Evolutionary conservation across 2,888 invertebrate species (phyloP), one percentile per base, ranked within the genome.

Genomic region (Platycheirus rosarum): DNA sequence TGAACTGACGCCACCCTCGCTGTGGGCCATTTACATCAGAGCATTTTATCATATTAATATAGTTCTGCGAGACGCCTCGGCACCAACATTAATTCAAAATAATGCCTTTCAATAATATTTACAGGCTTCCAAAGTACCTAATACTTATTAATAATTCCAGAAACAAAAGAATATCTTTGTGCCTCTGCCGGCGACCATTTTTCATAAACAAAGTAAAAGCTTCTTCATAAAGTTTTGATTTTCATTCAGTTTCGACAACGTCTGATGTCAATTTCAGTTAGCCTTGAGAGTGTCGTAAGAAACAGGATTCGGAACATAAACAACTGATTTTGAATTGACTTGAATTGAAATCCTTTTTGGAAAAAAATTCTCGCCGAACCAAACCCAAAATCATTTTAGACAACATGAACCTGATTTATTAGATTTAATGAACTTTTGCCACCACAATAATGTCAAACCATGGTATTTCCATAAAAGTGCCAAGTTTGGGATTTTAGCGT

Each of bases 351-450:
- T 18, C 2, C 42, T 1, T 16, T 9, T 3, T 16, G 32, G 5
- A 51, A 51, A 51, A 6, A 46, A 18, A 29, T 40, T 65, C 48
- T 73, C 73, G 66, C 53, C 66, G 73, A 78, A 78, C 74, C 2
- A 73, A 62, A 35, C 66, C 66, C 66, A 73, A 73, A 66, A 73
- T 78, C 53, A 78, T 78, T 73, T 73, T 66, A 78, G 66, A 60
- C 62, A 68, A 73, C 78, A 71, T 73, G 78, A 73, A 73, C 78
- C 73, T 78, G 78, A 78, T 78, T 78, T 78, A 78, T 78, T 73
- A 66, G 73, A 78, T 78, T 78, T 78, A 78, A 78, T 78, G 78
- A 78, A 78, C 73, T 78, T 78, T 73, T 78, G 46, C 66, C 66
- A 66, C 73, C 42, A 68, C 62, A 57, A 68, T 62, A 62, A 73